A percentile compares a stretch with the other conserved stretches of the same genome.
These are phyloP conservation scores for Taphrorychus bicolor DNA, from an alignment of 2,888 invertebrate genomes.

Conservation along the genomic window DNA sequence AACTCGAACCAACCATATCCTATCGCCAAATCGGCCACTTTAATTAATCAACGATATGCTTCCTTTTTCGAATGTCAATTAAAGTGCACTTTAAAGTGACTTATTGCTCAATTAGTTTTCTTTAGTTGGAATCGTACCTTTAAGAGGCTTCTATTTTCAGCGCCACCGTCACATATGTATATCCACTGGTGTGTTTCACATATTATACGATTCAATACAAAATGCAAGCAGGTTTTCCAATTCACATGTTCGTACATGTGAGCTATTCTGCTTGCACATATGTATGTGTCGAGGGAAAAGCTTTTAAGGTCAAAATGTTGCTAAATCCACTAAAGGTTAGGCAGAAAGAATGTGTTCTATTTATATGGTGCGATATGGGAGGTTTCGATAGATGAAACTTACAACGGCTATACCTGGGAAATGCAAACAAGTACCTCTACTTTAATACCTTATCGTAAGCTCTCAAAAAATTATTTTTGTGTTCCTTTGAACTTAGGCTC, in stretches of 20 bases:
- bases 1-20: background rate
- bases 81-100: background rate
- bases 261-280: background rate
- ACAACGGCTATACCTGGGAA: too few species aligned
- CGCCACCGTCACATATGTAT: background rate
- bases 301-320: constrained; percentile 24
- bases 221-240: background rate
- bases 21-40: background rate
- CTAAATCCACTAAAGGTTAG: constrained; percentile 23
- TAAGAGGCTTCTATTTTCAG: constrained; percentile 1
- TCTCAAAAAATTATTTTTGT: too few species aligned
- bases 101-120: constrained; percentile 8
- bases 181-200: background rate
- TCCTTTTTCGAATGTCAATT: constrained; percentile 3
- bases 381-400: background rate
- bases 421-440: too few species aligned
- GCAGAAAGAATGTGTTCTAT: constrained; percentile 11
- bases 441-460: too few species aligned
- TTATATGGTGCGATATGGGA: background rate
- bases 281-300: background rate
- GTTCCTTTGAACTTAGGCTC: too few species aligned
- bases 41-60: background rate
- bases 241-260: constrained; percentile 26
- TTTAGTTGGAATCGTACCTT: background rate
- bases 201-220: background rate